These are phyloP conservation scores for Druon quercuslanigerum DNA, from an alignment of 1,140 invertebrate species.

Conservation along the genomic window DNA sequence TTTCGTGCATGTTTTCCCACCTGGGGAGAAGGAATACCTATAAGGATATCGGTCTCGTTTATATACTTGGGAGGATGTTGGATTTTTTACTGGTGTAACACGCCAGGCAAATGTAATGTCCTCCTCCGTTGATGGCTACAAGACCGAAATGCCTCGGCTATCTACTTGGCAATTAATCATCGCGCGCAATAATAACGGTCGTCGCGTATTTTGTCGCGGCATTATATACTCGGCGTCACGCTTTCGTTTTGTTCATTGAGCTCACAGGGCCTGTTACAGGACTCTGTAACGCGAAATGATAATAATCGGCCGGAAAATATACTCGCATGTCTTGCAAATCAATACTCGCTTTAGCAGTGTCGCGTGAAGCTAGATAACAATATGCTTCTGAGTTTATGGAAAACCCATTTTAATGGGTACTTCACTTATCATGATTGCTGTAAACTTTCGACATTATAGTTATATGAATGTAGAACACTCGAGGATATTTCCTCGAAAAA, in stretches of 20 bases:
- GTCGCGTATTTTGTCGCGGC: constrained; percentile 43
- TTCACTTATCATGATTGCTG: too few relatives aligned
- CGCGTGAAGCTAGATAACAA: constrained; percentile 35
- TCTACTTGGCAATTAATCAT: constrained; percentile 49
- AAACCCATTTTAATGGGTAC: not conserved
- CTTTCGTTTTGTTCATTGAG: constrained; percentile 53
- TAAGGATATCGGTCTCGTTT: not conserved
- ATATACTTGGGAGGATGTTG: not conserved
- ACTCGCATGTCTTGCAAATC: constrained; percentile 55
- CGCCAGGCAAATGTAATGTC: constrained; percentile 25
- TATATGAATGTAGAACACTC: too few relatives aligned
- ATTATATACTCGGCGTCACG: constrained; percentile 47
- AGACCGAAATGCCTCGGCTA: constrained; percentile 44
- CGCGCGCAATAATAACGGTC: constrained; percentile 42
- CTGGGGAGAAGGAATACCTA: constrained; percentile 26
- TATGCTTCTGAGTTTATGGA: not conserved
- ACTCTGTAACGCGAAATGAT: constrained; percentile 53
- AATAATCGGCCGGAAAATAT: constrained; percentile 53
- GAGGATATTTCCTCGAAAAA: too few relatives aligned
- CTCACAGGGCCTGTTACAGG: constrained; percentile 34
- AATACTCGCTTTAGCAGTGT: constrained; percentile 48
- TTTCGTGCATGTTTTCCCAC: constrained; percentile 21
- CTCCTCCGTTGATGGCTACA: constrained; percentile 37
- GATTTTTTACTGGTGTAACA: constrained; percentile 24
- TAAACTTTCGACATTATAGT: too few relatives aligned